phyloP scores from a whole-genome alignment of 2,888 invertebrate genomes.

The Eustalomyia histrio region DNA sequence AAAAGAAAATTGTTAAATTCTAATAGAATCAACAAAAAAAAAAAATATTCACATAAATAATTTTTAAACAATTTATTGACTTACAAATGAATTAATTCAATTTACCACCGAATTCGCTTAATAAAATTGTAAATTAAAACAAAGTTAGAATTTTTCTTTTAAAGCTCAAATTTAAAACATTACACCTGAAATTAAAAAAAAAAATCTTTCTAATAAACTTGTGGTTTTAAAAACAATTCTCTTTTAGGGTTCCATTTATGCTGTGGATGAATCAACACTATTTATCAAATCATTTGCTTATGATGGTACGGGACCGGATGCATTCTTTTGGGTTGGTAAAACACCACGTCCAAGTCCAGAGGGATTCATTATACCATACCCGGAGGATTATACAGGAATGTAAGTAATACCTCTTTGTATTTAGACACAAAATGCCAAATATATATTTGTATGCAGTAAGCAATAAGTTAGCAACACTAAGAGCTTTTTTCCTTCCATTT shows the following conservation, averaged over 20 bases:
- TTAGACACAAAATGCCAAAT: background rate
- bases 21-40: no score
- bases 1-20: no score
- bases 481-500: background rate
- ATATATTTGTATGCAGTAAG: background rate
- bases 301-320: constrained; percentile 92
- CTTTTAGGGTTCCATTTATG: constrained; percentile 87
- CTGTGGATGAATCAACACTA: constrained; percentile 92
- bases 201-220: no score
- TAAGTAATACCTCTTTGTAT: constrained; percentile 79
- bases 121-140: no score
- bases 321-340: constrained; percentile 95
- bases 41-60: no score
- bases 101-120: no score
- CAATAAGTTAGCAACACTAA: background rate
- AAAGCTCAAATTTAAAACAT: no score
- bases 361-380: constrained; percentile 91
- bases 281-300: constrained; percentile 93
- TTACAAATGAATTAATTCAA: no score
- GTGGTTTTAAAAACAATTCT: no score
- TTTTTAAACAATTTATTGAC: no score
- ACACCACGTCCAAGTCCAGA: constrained; percentile 89
- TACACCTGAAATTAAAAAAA: no score
- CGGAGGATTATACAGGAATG: constrained; percentile 90
- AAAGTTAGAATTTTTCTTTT: no score